Percentiles rank a stretch among this genome's conserved stretches.
Evolutionary conservation across 2,113 vertebrate genomes (phyloP).

Genomic region (Bombycilla garrulus): DNA sequence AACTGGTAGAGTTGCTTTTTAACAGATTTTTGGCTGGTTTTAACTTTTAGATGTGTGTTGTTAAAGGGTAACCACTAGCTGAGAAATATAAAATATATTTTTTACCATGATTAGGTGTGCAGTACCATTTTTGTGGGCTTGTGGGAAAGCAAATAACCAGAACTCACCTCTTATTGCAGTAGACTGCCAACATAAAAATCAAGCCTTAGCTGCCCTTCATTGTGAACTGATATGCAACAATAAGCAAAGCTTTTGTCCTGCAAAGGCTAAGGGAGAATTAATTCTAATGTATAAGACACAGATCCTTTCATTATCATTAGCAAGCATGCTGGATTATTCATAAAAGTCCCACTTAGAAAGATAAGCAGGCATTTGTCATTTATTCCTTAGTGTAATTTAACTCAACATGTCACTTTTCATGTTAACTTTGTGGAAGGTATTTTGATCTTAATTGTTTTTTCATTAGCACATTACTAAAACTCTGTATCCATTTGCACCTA

Average conservation of each 20-base stretch:
- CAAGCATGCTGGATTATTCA: conserved; percentile 25
- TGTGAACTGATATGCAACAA: neutral
- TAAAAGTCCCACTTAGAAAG: neutral
- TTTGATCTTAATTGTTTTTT: conserved; percentile 20
- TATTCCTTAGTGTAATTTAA: conserved; percentile 31
- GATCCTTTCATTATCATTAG: conserved; percentile 19
- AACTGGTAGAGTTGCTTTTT: neutral
- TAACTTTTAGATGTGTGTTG: neutral
- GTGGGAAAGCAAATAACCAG: neutral
- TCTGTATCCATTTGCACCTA: neutral
- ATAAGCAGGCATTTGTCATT: conserved; percentile 28
- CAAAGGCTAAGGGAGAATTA: neutral
- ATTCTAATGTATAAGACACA: neutral
- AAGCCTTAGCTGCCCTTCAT: neutral
- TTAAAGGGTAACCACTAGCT: neutral
- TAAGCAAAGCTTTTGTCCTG: conserved; percentile 14
- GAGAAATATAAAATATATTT: neutral
- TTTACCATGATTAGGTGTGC: neutral
- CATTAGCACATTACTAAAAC: neutral
- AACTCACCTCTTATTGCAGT: neutral
- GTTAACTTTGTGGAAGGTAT: conserved; percentile 10
- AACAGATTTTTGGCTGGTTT: neutral
- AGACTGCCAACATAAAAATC: neutral
- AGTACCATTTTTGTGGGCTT: neutral
- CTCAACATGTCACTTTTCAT: conserved; percentile 11